A percentile compares a stretch with the other conserved stretches of the same genome.
phyloP scores from a whole-genome alignment of 2,797 vertebrate species.

The Hippopotamyrus pictus region DNA sequence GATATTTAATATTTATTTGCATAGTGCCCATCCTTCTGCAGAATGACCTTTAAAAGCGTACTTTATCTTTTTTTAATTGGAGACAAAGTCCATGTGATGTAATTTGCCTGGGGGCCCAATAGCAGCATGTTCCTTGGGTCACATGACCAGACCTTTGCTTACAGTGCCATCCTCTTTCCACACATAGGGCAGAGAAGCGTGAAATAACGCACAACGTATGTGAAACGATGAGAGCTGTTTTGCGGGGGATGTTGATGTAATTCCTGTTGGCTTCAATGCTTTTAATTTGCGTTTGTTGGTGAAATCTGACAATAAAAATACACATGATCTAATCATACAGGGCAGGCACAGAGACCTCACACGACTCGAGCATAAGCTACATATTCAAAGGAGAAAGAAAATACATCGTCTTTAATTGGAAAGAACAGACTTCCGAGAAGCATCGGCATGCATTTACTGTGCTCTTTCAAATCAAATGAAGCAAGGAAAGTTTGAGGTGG shows the following conservation, averaged over 20 bases:
- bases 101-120: background rate
- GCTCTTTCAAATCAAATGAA: constrained; percentile 45
- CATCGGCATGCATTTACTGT: constrained; percentile 49
- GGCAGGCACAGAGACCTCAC: constrained; percentile 32
- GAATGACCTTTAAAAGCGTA: background rate
- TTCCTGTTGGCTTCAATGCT: background rate
- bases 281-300: background rate
- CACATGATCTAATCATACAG: background rate
- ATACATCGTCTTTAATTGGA: constrained; percentile 27
- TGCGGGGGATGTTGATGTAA: background rate
- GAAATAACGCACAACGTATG: background rate
- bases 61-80: background rate
- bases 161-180: background rate
- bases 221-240: background rate
- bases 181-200: background rate
- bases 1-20: constrained; percentile 2
- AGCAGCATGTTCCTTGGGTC: background rate
- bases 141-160: background rate
- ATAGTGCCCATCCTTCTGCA: background rate
- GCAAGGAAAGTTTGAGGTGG: constrained; percentile 45
- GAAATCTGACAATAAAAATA: background rate
- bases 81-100: background rate
- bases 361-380: constrained; percentile 24
- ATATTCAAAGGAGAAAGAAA: constrained; percentile 12
- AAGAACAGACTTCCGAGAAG: constrained; percentile 42